phyloP scores from a whole-genome alignment of 2,797 vertebrate genomes.

The Pangasius krempfi region DNA sequence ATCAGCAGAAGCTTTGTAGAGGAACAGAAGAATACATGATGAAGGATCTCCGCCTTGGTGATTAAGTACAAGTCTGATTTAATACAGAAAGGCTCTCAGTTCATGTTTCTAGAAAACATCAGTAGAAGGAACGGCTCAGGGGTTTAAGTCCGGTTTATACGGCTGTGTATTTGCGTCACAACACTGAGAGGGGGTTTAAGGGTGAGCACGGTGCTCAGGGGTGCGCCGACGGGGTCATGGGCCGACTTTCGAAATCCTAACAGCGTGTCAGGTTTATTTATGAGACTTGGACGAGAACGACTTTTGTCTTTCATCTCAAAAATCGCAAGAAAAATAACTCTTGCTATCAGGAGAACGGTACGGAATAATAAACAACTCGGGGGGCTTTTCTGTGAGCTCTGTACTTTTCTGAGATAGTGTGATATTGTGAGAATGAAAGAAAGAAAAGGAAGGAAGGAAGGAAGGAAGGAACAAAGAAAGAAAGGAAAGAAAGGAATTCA shows the following conservation, averaged over 20 bases:
- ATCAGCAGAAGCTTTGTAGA: background rate
- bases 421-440: too few species aligned
- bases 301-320: too few species aligned
- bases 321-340: background rate
- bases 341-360: background rate
- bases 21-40: slow-evolving; percentile 16
- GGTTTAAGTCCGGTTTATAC: background rate
- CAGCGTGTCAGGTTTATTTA: background rate
- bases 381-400: background rate
- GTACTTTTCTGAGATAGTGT: too few species aligned
- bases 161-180: background rate
- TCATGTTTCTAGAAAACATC: background rate
- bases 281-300: background rate
- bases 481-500: too few species aligned
- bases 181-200: background rate
- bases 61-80: background rate
- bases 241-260: background rate
- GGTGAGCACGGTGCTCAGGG: background rate
- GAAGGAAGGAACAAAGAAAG: too few species aligned
- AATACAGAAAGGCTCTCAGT: background rate
- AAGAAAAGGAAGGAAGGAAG: too few species aligned
- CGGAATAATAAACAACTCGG: background rate
- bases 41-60: background rate
- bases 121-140: background rate
- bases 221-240: too few species aligned